phyloP scores from a whole-genome alignment of 2,888 invertebrate species.

The Schizotus pectinicornis region DNA sequence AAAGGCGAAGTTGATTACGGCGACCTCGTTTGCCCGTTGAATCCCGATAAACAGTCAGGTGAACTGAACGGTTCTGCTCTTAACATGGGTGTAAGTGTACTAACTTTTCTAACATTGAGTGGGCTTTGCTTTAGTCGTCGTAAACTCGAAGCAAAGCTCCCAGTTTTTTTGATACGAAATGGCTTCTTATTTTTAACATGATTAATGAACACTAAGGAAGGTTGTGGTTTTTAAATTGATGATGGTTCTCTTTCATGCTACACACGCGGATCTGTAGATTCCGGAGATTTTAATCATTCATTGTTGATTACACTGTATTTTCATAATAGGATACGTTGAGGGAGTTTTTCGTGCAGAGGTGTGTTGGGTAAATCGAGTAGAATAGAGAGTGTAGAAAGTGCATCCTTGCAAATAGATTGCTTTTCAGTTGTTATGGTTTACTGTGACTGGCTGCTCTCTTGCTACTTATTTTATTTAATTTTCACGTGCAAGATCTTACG shows the following conservation, averaged over 20 bases:
- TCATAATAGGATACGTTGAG: slow-evolving; percentile 21
- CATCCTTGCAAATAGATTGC: slow-evolving; percentile 18
- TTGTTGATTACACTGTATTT: slow-evolving; percentile 50
- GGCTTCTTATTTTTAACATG: slow-evolving; percentile 10
- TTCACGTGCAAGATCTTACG: no score
- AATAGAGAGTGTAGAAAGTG: slow-evolving; percentile 33
- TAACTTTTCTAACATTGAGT: slow-evolving; percentile 49
- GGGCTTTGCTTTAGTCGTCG: neutral
- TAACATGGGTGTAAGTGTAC: slow-evolving; percentile 61
- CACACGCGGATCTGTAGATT: slow-evolving; percentile 47
- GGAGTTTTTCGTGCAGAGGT: slow-evolving; percentile 38
- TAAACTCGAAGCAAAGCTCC: neutral
- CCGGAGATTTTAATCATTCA: slow-evolving; percentile 59
- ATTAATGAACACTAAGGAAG: slow-evolving; percentile 19
- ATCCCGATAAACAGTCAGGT: slow-evolving; percentile 60
- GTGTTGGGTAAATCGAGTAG: slow-evolving; percentile 41
- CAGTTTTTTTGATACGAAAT: neutral
- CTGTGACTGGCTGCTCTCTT: slow-evolving; percentile 7
- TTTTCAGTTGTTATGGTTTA: slow-evolving; percentile 8
- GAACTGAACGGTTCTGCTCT: slow-evolving; percentile 58
- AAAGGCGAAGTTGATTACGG: slow-evolving; percentile 84
- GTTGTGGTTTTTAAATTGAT: slow-evolving; percentile 28
- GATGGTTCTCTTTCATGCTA: slow-evolving; percentile 52
- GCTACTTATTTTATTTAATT: no score
- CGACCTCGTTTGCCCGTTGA: slow-evolving; percentile 87